These are phyloP conservation scores for Temnothorax unifasciatus DNA, from an alignment of 2,888 invertebrate species.

Conservation along the genomic window DNA sequence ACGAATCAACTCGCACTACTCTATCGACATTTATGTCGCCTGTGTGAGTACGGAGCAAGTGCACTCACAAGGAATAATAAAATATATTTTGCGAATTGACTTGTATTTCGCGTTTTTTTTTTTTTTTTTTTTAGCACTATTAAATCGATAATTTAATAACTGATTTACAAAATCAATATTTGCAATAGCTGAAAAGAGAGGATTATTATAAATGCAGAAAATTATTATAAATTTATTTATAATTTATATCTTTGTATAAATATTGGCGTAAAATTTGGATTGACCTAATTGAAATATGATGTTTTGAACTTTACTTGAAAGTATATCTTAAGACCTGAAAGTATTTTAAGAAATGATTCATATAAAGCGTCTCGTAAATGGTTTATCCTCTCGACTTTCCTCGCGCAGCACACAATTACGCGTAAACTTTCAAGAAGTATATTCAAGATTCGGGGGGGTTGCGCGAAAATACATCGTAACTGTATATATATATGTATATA, in stretches of 20 bases:
- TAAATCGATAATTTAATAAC: slow-evolving; percentile 11
- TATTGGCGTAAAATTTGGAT: neutral
- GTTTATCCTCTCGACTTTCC: slow-evolving; percentile 18
- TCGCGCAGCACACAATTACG: slow-evolving; percentile 18
- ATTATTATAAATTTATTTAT: neutral
- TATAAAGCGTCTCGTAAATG: slow-evolving; percentile 22
- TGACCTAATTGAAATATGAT: neutral
- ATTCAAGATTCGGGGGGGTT: slow-evolving; percentile 23
- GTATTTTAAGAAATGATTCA: slow-evolving; percentile 20
- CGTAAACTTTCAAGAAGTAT: slow-evolving; percentile 38
- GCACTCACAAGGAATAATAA: slow-evolving; percentile 11
- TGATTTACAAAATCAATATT: neutral
- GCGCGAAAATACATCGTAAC: slow-evolving; percentile 25
- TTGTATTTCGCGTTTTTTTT: neutral
- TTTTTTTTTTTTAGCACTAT: neutral
- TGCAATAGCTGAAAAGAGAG: neutral
- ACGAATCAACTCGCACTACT: neutral
- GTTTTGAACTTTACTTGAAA: neutral
- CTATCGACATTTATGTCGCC: neutral
- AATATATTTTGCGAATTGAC: neutral
- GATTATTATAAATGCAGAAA: neutral
- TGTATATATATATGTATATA: slow-evolving; percentile 1
- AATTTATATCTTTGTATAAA: neutral
- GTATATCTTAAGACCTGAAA: neutral
- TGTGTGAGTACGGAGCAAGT: neutral